Percentiles rank a stretch among this genome's conserved stretches.
Evolutionary conservation across 2,888 invertebrate species (phyloP).

Genomic region (Drosophila anomalata): DNA sequence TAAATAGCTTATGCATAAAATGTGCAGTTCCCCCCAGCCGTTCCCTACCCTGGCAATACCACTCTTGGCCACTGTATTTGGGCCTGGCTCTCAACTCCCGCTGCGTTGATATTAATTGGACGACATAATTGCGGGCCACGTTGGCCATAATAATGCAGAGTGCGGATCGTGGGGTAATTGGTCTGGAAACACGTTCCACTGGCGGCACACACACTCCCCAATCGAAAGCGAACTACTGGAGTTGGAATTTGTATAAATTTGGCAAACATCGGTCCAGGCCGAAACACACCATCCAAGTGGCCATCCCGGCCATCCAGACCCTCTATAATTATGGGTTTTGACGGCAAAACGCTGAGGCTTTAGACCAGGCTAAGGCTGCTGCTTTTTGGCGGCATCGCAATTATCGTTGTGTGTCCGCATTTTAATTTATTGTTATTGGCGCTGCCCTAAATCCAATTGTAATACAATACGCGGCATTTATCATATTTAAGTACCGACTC

Average conservation of each 20-base stretch:
- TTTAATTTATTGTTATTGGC: conserved; percentile 72
- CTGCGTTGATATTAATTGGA: conserved; percentile 83
- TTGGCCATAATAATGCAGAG: conserved; percentile 80
- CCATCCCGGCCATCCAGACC: background rate
- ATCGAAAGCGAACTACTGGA: conserved; percentile 41
- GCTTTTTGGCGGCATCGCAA: conserved; percentile 58
- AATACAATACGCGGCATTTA: conserved; percentile 74
- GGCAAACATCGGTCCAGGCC: conserved; percentile 50
- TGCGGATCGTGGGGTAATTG: conserved; percentile 65
- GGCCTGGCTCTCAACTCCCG: conserved; percentile 60
- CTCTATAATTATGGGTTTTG: conserved; percentile 45
- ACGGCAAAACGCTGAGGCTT: conserved; percentile 7
- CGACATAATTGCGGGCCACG: conserved; percentile 83
- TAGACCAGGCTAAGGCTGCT: conserved; percentile 9
- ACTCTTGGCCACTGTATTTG: conserved; percentile 13
- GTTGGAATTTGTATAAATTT: conserved; percentile 76
- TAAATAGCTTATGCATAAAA: conserved; percentile 73
- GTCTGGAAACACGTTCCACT: conserved; percentile 76
- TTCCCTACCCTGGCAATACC: background rate
- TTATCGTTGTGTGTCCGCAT: conserved; percentile 65
- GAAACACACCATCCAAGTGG: background rate
- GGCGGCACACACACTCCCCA: conserved; percentile 41
- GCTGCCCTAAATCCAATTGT: conserved; percentile 73
- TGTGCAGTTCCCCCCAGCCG: conserved; percentile 34
- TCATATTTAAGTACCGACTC: conserved; percentile 73